These are phyloP conservation scores for Agriopis marginaria DNA, from an alignment of 2,888 invertebrate genomes.

Conservation along the genomic window DNA sequence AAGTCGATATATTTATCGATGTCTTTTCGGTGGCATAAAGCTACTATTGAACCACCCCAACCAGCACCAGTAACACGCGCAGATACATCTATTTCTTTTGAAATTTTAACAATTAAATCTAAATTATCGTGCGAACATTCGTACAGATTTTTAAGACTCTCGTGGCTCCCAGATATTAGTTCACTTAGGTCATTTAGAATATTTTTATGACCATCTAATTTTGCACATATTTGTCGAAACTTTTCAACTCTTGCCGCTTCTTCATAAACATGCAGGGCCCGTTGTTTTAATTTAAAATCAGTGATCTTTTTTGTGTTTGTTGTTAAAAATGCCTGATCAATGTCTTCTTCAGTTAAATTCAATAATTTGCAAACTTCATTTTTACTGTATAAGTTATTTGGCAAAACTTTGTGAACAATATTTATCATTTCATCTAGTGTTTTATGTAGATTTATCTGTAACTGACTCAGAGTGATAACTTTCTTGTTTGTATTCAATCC, in stretches of 20 bases:
- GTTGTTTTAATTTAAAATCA: slow-evolving; percentile 92
- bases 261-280: slow-evolving; percentile 96
- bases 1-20: slow-evolving; percentile 89
- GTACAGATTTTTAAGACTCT: slow-evolving; percentile 93
- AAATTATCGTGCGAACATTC: slow-evolving; percentile 97
- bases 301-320: slow-evolving; percentile 88
- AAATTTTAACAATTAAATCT: slow-evolving; percentile 92
- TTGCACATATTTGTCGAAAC: slow-evolving; percentile 89
- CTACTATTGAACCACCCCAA: slow-evolving; percentile 99
- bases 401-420: slow-evolving; percentile 88
- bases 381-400: slow-evolving; percentile 89
- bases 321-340: slow-evolving; percentile 82
- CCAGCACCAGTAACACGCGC: slow-evolving; percentile 98
- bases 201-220: slow-evolving; percentile 57
- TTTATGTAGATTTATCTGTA: slow-evolving; percentile 89
- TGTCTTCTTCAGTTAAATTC: slow-evolving; percentile 85
- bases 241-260: slow-evolving; percentile 94
- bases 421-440: slow-evolving; percentile 89
- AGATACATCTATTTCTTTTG: slow-evolving; percentile 89
- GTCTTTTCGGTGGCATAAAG: slow-evolving; percentile 89
- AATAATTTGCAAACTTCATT: slow-evolving; percentile 89
- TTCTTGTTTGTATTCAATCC: slow-evolving; percentile 87
- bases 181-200: slow-evolving; percentile 88
- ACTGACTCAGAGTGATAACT: slow-evolving; percentile 89
- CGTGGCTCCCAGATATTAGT: slow-evolving; percentile 96